Conservation (phyloP, 2,113 vertebrate species). For the Apistogramma diplotaenia region DNA sequence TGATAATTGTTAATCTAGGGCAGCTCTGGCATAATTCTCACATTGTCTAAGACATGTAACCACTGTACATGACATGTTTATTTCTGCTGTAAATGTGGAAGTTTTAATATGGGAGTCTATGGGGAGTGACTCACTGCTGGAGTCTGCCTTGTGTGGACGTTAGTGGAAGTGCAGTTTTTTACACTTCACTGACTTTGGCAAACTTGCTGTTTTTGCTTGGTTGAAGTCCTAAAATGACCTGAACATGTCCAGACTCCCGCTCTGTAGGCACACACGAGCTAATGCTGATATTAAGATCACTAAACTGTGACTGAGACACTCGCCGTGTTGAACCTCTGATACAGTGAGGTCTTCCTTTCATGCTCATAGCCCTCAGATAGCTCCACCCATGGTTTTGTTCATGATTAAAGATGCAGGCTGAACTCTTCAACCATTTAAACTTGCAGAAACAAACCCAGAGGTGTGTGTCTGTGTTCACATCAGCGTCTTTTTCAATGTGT, state of each 20-base stretch:
- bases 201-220: background rate
- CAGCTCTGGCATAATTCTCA: background rate
- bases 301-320: background rate
- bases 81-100: background rate
- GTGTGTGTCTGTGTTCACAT: constrained; percentile 10
- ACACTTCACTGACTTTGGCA: rapidly evolving
- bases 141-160: background rate
- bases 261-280: background rate
- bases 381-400: background rate
- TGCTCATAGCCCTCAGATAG: rapidly evolving
- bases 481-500: constrained; percentile 2
- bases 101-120: background rate
- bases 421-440: background rate
- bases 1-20: background rate
- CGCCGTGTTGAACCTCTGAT: background rate
- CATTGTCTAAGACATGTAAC: background rate
- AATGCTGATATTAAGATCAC: background rate
- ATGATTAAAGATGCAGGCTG: background rate
- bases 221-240: background rate
- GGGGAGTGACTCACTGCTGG: rapidly evolving
- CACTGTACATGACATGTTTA: background rate
- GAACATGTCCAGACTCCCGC: background rate
- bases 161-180: background rate
- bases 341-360: background rate
- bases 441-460: background rate